Conservation (phyloP, 2,113 vertebrate species). For the Heterotilapia buettikoferi region DNA sequence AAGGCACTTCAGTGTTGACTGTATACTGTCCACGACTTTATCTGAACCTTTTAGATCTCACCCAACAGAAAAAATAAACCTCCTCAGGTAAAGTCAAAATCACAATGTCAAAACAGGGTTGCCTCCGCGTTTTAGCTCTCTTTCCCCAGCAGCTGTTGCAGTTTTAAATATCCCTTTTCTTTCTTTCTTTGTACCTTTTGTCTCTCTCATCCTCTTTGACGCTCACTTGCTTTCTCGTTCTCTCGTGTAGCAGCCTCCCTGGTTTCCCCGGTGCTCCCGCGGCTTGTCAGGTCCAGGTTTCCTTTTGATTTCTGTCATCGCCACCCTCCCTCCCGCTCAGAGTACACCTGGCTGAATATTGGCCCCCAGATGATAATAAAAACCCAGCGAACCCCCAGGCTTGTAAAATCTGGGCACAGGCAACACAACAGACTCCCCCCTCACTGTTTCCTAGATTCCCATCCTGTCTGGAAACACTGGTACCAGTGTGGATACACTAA, state of each 20-base stretch:
- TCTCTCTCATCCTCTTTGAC: not conserved
- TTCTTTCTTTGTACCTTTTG: not conserved
- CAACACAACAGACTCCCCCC: not conserved
- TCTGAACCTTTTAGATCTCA: not conserved
- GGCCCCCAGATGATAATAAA: constrained; percentile 52
- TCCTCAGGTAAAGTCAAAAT: not conserved
- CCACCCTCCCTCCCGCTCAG: constrained; percentile 17
- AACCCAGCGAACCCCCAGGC: constrained; percentile 23
- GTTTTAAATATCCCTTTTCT: not conserved
- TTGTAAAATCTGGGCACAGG: constrained; percentile 38
- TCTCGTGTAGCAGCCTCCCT: not conserved
- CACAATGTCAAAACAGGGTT: not conserved
- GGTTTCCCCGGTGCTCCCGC: not conserved
- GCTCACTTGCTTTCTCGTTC: not conserved
- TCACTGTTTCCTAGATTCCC: constrained; percentile 30
- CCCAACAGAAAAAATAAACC: not conserved
- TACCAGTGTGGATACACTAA: not conserved
- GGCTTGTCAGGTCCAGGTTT: constrained; percentile 34
- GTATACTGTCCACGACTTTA: not conserved
- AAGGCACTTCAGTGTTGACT: not conserved
- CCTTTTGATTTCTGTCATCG: constrained; percentile 56
- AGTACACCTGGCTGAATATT: constrained; percentile 59
- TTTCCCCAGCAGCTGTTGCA: not conserved
- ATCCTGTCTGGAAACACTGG: constrained; percentile 45
- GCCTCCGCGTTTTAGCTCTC: not conserved